phyloP scores from a whole-genome alignment of 2,797 vertebrate species.

The Allobates femoralis region DNA sequence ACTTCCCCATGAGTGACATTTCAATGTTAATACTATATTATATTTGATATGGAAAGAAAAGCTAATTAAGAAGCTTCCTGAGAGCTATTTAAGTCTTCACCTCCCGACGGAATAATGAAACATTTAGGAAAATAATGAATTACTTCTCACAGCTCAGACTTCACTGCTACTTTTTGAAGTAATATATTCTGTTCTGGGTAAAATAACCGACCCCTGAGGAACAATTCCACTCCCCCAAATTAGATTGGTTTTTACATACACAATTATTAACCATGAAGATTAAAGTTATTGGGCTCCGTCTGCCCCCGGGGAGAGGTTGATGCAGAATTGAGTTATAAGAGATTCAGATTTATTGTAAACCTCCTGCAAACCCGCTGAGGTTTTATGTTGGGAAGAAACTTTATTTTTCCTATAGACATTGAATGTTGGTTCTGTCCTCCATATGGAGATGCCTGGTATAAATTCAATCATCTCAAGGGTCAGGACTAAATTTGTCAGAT shows the following conservation, averaged over 20 bases:
- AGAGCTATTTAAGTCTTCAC: slow-evolving; percentile 74
- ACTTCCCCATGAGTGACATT: slow-evolving; percentile 73
- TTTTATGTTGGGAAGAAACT: not conserved
- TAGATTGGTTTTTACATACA: slow-evolving; percentile 75
- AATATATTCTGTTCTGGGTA: slow-evolving; percentile 75
- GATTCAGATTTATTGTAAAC: slow-evolving; percentile 53
- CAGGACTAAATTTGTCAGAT: not conserved
- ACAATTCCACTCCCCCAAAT: slow-evolving; percentile 75
- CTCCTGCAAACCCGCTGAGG: not conserved
- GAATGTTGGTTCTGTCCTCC: not conserved
- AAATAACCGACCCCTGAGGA: slow-evolving; percentile 75
- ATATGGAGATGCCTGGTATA: no score
- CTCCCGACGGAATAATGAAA: slow-evolving; percentile 72
- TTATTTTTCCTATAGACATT: not conserved
- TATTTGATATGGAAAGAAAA: slow-evolving; percentile 77
- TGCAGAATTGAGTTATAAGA: slow-evolving; percentile 63
- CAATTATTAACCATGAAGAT: slow-evolving; percentile 76
- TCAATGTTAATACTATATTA: slow-evolving; percentile 76
- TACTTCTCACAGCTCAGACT: slow-evolving; percentile 74
- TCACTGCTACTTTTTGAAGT: slow-evolving; percentile 76
- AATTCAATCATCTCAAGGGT: not conserved
- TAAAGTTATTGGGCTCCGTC: slow-evolving; percentile 70
- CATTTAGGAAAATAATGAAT: slow-evolving; percentile 79
- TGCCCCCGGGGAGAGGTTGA: slow-evolving; percentile 65
- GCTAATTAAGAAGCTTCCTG: slow-evolving; percentile 75